Base-by-base conservation (phyloP, 2,888 invertebrate genomes). In the Electrophaes corylata region DNA sequence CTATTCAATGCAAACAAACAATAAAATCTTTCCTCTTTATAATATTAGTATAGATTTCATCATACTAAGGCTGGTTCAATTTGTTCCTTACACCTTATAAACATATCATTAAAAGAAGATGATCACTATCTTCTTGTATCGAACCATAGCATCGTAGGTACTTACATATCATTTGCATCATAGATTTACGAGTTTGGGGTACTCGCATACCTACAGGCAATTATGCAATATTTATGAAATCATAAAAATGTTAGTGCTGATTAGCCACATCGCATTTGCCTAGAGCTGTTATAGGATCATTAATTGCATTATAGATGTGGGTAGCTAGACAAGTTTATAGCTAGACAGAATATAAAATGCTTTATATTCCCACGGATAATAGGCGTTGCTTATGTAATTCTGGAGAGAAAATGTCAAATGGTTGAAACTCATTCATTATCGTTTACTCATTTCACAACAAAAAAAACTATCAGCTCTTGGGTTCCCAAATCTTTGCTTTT, bases 151-250 rank as follows among this genome's bases (percentile, higher is more conserved):
- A 37, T 40, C 19, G 12, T 19, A 37, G 31, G 12, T 19, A 37
- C 23, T 29, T 33, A 14, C 14, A 43, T 26, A 53, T 31, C 50
- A 54, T 59, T 54, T 46, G 18, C 46, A 43, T 46, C 19, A 46
- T 54, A 54, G 39, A 46, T 50, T 59, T 54, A 50, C 26, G 33
- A 49, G 14, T 20, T 54, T 46, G 23, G 26, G 31, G 50, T 14
- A 50, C 45, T 40, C 23, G 5, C 23, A 10, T 40, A 43, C 10
- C 26, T 8, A 29, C 26, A 4, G n/a, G 29, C 29, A 31, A 41
- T 50, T 45, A 40, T 54, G 54, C 20, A 54, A 59, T 35, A 41
- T 50, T 46, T 35, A 49, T 49, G 39, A 37, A 41, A 44, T 35
- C 26, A 14, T n/a, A 44, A 47, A n/a, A n/a, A 23, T 49, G 31